A percentile compares a stretch with the other conserved stretches of the same genome.
Conservation (phyloP, 1,140 invertebrate species). For the Micrasema minimum region DNA sequence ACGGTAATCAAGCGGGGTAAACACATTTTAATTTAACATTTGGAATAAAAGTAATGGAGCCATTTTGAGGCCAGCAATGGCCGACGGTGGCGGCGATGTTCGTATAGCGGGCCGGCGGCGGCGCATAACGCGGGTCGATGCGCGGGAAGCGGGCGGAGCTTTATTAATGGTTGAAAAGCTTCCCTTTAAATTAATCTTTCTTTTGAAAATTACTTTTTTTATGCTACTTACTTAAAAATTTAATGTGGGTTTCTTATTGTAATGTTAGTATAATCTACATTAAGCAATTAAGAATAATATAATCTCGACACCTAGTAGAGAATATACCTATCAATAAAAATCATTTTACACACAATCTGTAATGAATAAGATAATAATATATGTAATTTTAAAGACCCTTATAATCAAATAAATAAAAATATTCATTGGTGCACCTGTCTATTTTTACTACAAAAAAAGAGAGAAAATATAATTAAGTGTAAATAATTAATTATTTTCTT, state of each 20-base stretch:
- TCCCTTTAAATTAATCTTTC: background rate
- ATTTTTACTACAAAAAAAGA: no score
- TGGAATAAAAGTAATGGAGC: constrained; percentile 31
- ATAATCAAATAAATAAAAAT: no score
- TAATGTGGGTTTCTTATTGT: background rate
- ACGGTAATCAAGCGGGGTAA: constrained; percentile 18
- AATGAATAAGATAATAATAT: no score
- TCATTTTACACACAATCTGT: background rate
- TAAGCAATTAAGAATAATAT: background rate
- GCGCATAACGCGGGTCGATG: constrained; percentile 6
- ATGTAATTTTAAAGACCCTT: no score
- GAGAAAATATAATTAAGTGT: no score
- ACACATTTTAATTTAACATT: constrained; percentile 8
- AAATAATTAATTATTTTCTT: no score
- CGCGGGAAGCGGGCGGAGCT: constrained; percentile 28
- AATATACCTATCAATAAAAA: background rate
- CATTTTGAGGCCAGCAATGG: constrained; percentile 25
- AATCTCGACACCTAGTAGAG: background rate
- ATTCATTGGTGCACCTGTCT: no score
- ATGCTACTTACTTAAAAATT: background rate
- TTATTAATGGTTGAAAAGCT: background rate
- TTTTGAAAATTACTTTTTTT: background rate
- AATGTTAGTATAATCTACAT: background rate
- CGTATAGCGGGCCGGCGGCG: constrained; percentile 18
- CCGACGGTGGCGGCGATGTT: constrained; percentile 16